Conservation (phyloP, 2,113 vertebrate genomes). For the Eublepharis macularius region DNA sequence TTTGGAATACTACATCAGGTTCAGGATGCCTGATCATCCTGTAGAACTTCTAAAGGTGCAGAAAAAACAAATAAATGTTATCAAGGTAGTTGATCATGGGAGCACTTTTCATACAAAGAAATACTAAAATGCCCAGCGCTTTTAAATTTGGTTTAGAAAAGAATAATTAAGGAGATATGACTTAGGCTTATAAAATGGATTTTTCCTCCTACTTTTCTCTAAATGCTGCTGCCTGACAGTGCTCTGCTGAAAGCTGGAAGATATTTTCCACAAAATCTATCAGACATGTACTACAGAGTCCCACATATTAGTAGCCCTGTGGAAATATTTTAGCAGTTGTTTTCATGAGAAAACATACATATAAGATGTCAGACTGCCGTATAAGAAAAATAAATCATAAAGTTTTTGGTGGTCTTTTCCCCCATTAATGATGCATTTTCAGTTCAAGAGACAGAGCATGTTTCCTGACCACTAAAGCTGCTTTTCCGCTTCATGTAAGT, state of each 20-base stretch:
- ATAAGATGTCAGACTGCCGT: slow-evolving; percentile 32
- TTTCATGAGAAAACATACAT: slow-evolving; percentile 28
- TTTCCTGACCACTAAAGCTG: slow-evolving; percentile 61
- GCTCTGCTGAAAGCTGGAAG: background rate
- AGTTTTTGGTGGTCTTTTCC: slow-evolving; percentile 41
- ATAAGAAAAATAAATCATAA: slow-evolving; percentile 56
- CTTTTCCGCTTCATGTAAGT: slow-evolving; percentile 65
- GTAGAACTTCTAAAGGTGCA: too few species aligned
- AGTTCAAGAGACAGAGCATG: slow-evolving; percentile 45
- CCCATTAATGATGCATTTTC: slow-evolving; percentile 44
- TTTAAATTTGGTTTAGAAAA: too few species aligned
- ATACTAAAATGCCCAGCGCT: too few species aligned
- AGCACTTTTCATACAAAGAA: too few species aligned
- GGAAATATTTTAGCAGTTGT: background rate
- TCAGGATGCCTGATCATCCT: too few species aligned
- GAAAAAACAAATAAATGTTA: too few species aligned
- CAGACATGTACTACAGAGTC: slow-evolving; percentile 6
- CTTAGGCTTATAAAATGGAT: too few species aligned
- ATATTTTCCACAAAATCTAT: background rate
- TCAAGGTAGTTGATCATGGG: too few species aligned
- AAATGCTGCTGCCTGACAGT: background rate
- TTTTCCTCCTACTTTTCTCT: background rate
- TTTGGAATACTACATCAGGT: too few species aligned
- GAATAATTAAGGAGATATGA: too few species aligned
- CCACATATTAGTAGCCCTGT: slow-evolving; percentile 22